These are phyloP conservation scores for Diplodus sargus DNA, from an alignment of 2,797 vertebrate species.

Conservation along the genomic window DNA sequence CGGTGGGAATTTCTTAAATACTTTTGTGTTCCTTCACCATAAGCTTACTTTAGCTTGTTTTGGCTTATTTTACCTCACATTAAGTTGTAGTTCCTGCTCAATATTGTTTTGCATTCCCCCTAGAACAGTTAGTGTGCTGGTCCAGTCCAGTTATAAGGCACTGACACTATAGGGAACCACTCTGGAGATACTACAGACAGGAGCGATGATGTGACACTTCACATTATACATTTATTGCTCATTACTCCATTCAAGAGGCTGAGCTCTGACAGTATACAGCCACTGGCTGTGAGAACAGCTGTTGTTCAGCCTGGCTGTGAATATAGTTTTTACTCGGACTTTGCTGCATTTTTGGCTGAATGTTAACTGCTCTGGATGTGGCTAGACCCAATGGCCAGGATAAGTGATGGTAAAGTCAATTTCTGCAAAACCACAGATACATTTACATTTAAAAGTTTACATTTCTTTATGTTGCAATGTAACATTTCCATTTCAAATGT, in stretches of 20 bases:
- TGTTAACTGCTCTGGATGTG: constrained; percentile 1
- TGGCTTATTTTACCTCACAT: not conserved
- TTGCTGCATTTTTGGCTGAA: not conserved
- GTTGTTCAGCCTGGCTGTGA: constrained; percentile 10
- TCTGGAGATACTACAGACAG: constrained; percentile 13
- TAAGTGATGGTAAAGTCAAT: too few species aligned
- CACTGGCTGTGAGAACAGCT: constrained; percentile 47
- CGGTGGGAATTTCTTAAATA: not conserved
- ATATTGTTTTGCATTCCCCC: not conserved
- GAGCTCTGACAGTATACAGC: constrained; percentile 28
- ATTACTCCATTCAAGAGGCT: constrained; percentile 35
- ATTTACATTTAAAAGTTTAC: too few species aligned
- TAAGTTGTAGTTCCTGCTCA: not conserved
- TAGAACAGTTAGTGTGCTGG: constrained; percentile 7
- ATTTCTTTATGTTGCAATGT: too few species aligned
- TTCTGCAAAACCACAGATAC: too few species aligned
- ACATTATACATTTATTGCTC: constrained; percentile 46
- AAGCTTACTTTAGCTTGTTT: not conserved
- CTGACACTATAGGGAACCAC: not conserved
- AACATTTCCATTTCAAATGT: too few species aligned
- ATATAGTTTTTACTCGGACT: constrained; percentile 4
- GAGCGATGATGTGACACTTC: constrained; percentile 36
- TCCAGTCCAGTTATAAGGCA: not conserved
- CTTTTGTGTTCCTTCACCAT: not conserved
- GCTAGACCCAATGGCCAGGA: too few species aligned